These are phyloP conservation scores for Phaenicophaeus curvirostris DNA, from an alignment of 2,797 vertebrate species.

Conservation along the genomic window DNA sequence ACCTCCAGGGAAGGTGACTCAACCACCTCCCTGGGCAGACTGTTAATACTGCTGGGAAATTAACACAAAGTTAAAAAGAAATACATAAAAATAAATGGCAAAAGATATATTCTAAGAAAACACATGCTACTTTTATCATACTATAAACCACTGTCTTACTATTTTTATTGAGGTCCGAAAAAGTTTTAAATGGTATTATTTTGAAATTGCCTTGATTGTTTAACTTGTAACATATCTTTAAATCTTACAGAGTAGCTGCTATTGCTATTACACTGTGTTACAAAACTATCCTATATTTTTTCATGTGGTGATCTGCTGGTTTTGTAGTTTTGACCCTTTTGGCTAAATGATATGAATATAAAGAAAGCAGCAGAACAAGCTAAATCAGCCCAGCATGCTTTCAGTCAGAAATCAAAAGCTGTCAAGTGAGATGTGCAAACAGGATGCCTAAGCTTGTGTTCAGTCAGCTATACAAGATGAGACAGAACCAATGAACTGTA, in stretches of 20 bases:
- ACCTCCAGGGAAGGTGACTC: too few relatives aligned
- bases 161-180: neutral
- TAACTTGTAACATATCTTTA: neutral
- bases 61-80: neutral
- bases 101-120: neutral
- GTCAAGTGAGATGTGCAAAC: neutral
- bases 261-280: neutral
- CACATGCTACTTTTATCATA: neutral
- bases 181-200: neutral
- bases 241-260: neutral
- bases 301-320: neutral
- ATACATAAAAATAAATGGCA: neutral
- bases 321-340: neutral
- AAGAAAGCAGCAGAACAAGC: neutral
- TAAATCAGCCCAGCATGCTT: neutral
- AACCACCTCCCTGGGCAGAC: too few relatives aligned
- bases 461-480: neutral
- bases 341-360: neutral
- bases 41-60: neutral
- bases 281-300: neutral
- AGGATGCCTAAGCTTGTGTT: neutral
- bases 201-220: neutral
- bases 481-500: neutral
- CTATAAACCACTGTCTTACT: neutral
- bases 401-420: slow-evolving; percentile 6